phyloP scores from a whole-genome alignment of 2,113 vertebrate genomes.

The Delphinapterus leucas region DNA sequence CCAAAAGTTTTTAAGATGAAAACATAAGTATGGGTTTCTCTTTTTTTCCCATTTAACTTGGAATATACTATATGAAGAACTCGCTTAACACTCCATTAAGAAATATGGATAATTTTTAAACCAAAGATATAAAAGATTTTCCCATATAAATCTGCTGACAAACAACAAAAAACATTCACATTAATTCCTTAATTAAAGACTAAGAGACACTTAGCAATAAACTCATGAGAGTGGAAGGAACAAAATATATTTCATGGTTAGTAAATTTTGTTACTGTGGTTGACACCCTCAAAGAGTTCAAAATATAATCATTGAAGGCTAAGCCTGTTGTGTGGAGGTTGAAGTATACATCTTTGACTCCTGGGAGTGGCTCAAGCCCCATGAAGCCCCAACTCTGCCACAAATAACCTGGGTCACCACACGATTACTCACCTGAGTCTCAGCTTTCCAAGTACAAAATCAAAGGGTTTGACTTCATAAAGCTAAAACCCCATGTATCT shows the following conservation, averaged over 20 bases:
- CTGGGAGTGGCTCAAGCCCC: not conserved
- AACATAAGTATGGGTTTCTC: not conserved
- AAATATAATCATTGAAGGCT: not conserved
- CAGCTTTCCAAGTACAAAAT: not conserved
- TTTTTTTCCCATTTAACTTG: not conserved
- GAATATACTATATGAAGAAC: not conserved
- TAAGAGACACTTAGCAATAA: not conserved
- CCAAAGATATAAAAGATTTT: not conserved
- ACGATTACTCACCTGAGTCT: not conserved
- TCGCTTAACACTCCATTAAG: constrained; percentile 16
- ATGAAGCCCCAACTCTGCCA: not conserved
- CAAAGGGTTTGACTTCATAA: not conserved
- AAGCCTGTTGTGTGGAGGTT: not conserved
- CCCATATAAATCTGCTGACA: not conserved
- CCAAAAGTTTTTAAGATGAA: not conserved
- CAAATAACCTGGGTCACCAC: not conserved
- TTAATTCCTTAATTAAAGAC: constrained; percentile 35
- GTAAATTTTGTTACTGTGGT: not conserved
- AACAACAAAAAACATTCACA: not conserved
- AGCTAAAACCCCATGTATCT: not conserved
- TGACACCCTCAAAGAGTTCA: not conserved
- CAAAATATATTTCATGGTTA: not conserved
- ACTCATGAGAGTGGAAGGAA: not conserved
- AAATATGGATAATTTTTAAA: not conserved
- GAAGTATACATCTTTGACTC: not conserved